A percentile compares a stretch with the other conserved stretches of the same genome.
phyloP scores from a whole-genome alignment of 2,113 vertebrate genomes.

The Agelaius phoeniceus region DNA sequence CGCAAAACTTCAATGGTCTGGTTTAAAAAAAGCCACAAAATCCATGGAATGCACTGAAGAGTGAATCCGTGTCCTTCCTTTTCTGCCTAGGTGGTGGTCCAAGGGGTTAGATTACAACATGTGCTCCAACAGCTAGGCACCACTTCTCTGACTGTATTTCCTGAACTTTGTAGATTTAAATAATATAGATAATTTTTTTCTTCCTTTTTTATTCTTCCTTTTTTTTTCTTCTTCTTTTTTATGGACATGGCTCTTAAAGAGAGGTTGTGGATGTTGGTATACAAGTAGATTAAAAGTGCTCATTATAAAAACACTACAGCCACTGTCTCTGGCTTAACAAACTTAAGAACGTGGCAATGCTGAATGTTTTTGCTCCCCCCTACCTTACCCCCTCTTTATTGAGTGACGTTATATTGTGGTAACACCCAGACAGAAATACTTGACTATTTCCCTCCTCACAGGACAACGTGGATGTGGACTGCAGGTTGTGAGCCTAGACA shows the following conservation, averaged over 20 bases:
- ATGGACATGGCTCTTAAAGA: background rate
- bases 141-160: conserved; percentile 45
- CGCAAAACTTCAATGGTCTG: conserved; percentile 70
- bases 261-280: background rate
- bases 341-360: conserved; percentile 27
- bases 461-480: conserved; percentile 77
- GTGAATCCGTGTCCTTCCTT: conserved; percentile 49
- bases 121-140: conserved; percentile 49
- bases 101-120: conserved; percentile 62
- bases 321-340: conserved; percentile 32
- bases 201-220: background rate
- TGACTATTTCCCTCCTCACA: conserved; percentile 75
- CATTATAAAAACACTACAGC: background rate
- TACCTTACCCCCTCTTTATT: conserved; percentile 35
- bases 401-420: conserved; percentile 63
- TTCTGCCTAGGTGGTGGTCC: conserved; percentile 66
- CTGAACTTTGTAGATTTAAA: conserved; percentile 64
- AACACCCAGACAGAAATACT: conserved; percentile 72
- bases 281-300: conserved; percentile 10
- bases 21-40: conserved; percentile 64
- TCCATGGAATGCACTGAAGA: conserved; percentile 56
- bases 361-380: conserved; percentile 19
- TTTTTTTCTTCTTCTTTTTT: background rate
- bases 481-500: conserved; percentile 67
- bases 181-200: conserved; percentile 5